phyloP scores from a whole-genome alignment of 2,888 invertebrate species.

The Leucania comma region DNA sequence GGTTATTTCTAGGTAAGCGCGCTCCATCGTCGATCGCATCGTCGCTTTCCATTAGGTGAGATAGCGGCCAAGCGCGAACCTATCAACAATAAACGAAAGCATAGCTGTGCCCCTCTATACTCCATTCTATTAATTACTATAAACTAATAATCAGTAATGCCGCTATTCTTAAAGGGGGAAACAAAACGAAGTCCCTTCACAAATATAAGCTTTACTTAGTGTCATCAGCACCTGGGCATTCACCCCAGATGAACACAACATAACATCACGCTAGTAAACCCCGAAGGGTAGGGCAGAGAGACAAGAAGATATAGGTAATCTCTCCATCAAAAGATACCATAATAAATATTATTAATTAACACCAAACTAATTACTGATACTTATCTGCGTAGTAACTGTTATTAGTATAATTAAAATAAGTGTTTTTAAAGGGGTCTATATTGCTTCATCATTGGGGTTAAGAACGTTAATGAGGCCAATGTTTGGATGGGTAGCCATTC shows the following conservation, averaged over 20 bases:
- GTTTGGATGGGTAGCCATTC: conserved; percentile 28
- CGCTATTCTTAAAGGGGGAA: not conserved
- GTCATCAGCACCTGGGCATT: conserved; percentile 23
- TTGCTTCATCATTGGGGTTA: conserved; percentile 51
- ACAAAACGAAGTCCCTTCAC: not conserved
- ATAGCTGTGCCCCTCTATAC: too few relatives aligned
- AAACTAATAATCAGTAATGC: not conserved
- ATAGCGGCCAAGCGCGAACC: too few relatives aligned
- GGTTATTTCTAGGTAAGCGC: too few relatives aligned
- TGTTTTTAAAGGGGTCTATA: conserved; percentile 36
- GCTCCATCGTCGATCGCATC: too few relatives aligned
- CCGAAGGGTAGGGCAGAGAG: conserved; percentile 1
- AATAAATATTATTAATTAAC: conserved; percentile 54
- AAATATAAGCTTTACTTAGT: not conserved
- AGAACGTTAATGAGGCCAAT: conserved; percentile 29
- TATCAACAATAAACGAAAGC: too few relatives aligned
- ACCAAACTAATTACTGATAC: conserved; percentile 56
- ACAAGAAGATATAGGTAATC: conserved; percentile 27
- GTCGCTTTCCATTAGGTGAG: too few relatives aligned
- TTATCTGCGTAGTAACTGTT: conserved; percentile 58
- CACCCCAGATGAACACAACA: not conserved
- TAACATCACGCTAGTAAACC: not conserved
- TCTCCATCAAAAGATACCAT: conserved; percentile 43
- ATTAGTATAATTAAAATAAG: conserved; percentile 60
- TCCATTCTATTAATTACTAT: not conserved